Evolutionary conservation across 2,113 vertebrate genomes (phyloP), one percentile per base, ranked within the genome.

Genomic region (Aplodontia rufa): DNA sequence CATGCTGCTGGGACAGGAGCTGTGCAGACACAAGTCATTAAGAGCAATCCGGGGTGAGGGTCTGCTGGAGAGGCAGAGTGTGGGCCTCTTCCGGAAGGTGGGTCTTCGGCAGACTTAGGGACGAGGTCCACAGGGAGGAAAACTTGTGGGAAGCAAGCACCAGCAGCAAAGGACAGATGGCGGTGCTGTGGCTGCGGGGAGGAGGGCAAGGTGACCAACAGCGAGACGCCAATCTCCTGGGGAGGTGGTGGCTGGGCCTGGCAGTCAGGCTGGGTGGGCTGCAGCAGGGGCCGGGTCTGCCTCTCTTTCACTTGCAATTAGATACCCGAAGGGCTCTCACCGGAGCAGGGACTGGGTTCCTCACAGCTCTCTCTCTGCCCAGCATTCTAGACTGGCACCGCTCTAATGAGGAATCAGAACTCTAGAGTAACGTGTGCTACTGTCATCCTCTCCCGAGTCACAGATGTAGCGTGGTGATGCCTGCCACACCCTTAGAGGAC

Each of bases 381-480:
- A 66, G 22, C 6, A 8, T 42, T 66, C 47, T 49, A 14, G 17
- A 16, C 30, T 1, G 8, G 30, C 0, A 0, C 45, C 6, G 1
- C 35, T 49, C 30, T 24, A 13, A 1, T 3, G 19, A 37, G 68
- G 32, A 42, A 5, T 79, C 8, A 7, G 49, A 6, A 5, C 16
- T 12, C 22, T 3, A 53, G 58, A 40, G 68, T 6, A 35, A 16
- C 2, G 0, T 10, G 35, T 19, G 16, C 3, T 12, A 32, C 9
- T 2, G 53, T 58, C 20, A 0, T 60, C 22, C n/a, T 13, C 37
- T 85, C 32, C 37, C 30, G 47, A 6, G 19, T 35, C 2, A 2
- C 2, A 20, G 7, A 4, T 2, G 0, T 40, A 17, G n/a, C 19
- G 2, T 0, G 6, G 6, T 32, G 35, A 30, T 10, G 5, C 8